These are phyloP conservation scores for Leptura quadrifasciata DNA, from an alignment of 2,888 invertebrate species.

Conservation along the genomic window DNA sequence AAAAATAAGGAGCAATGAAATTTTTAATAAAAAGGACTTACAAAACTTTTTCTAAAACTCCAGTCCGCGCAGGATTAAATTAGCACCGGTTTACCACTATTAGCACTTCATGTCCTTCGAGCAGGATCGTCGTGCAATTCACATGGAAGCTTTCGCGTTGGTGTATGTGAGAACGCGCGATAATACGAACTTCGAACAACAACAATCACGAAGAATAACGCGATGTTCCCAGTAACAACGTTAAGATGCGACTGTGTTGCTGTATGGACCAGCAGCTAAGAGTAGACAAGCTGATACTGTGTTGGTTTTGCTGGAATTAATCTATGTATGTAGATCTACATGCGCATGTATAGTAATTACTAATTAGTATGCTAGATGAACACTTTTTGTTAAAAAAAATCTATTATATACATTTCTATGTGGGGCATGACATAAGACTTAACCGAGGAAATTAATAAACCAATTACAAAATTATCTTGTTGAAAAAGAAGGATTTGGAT, in stretches of 20 bases:
- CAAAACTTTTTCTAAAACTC: conserved; percentile 19
- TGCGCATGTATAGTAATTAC: conserved; percentile 49
- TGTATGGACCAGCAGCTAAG: conserved; percentile 61
- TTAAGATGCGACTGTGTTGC: conserved; percentile 64
- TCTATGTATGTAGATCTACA: conserved; percentile 52
- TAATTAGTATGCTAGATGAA: conserved; percentile 47
- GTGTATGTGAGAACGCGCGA: conserved; percentile 46
- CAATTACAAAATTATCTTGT: conserved; percentile 46
- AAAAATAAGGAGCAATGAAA: not conserved
- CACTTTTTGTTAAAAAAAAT: conserved; percentile 33
- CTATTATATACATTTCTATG: conserved; percentile 22
- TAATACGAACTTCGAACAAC: conserved; percentile 39
- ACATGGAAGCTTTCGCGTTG: conserved; percentile 45
- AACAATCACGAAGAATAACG: conserved; percentile 24
- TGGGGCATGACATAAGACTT: conserved; percentile 50
- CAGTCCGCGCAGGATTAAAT: conserved; percentile 29
- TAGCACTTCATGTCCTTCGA: conserved; percentile 52
- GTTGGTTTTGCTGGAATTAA: conserved; percentile 45
- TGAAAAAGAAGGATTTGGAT: conserved; percentile 53
- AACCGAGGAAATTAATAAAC: conserved; percentile 19
- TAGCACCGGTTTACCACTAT: conserved; percentile 41
- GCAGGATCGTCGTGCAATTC: conserved; percentile 26
- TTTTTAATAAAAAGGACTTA: conserved; percentile 26
- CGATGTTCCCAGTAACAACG: conserved; percentile 62
- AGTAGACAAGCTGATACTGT: conserved; percentile 62